A percentile compares a stretch with the other conserved stretches of the same genome.
phyloP scores from a whole-genome alignment of 2,113 vertebrate genomes.

The Dasypus novemcinctus region DNA sequence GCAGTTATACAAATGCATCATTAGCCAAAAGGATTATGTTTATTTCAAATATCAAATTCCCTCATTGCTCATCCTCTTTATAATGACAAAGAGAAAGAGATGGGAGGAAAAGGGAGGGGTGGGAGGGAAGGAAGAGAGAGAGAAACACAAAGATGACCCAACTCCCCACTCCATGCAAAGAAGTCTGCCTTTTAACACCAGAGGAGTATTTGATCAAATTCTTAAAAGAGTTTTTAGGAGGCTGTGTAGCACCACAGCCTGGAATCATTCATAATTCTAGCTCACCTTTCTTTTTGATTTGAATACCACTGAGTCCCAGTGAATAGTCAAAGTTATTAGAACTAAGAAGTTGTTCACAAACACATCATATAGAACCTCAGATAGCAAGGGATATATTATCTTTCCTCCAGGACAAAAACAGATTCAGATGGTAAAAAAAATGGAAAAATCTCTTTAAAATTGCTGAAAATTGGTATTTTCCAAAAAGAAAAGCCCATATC shows the following conservation, averaged over 20 bases:
- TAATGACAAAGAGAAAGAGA: not conserved
- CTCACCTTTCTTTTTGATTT: not conserved
- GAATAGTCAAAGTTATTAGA: not conserved
- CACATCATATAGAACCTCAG: not conserved
- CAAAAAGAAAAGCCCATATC: not conserved
- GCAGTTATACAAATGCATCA: constrained; percentile 54
- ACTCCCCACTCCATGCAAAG: not conserved
- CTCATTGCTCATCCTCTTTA: not conserved
- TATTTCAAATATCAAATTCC: not conserved
- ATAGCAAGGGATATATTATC: not conserved
- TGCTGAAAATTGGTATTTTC: not conserved
- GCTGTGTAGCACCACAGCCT: not conserved
- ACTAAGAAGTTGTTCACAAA: not conserved
- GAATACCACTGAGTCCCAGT: not conserved
- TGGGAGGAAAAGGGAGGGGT: not conserved
- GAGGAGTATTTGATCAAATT: not conserved
- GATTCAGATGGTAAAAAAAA: not conserved
- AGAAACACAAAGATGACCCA: not conserved
- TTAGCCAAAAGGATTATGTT: constrained; percentile 63
- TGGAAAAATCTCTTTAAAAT: not conserved
- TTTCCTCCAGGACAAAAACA: constrained; percentile 15
- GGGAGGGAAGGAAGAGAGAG: not conserved
- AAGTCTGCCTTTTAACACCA: not conserved
- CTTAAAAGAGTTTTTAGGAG: not conserved
- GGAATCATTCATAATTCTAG: not conserved